Evolutionary conservation across 2,113 vertebrate species (phyloP), one percentile per base, ranked within the genome.

Genomic region (Campylomormyrus tamandua): DNA sequence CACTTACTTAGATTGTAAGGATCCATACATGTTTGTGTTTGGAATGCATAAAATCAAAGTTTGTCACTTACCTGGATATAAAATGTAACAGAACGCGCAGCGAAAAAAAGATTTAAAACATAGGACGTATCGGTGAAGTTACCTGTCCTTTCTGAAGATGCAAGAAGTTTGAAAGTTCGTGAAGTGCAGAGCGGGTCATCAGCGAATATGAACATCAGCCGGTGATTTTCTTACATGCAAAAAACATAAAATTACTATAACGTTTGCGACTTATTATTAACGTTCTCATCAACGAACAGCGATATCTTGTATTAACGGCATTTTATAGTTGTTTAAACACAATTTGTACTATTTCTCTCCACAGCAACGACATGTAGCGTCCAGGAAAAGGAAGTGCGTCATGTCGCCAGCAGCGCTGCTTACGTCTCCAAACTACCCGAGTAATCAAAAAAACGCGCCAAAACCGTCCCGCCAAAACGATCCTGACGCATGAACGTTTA

Each of bases 351-450:
- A 2, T 58, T 58, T 0, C 10, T 70, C 31, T 3, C 39, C 19
- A 56, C 86, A 52, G 21, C 48, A 45, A 74, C 52, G 17, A 53
- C 70, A 19, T 83, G 50, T 4, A 11, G 80, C 56, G 15, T 3
- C 10, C 13, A 31, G 90, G 45, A 80, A 17, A 66, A 87, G 91
- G 90, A 93, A 83, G 1, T 39, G 91, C 95, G 93, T 95, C 93
- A 95, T 83, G 74, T 80, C 15, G 35, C 62, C n/a, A 31, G n/a
- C 62, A 7, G 74, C 74, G 24, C 31, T 6, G 10, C 31, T 35
- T 35, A 39, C 70, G 35, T 80, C 11, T 42, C 13, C 15, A 42
- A 84, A 48, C 39, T 10, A 48, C n/a, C 17, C 15, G 15, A 42
- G 74, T n/a, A 19, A 39, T 80, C 35, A 42, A 80, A 80, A 52